Base-by-base conservation (phyloP, 2,888 invertebrate species). In the Trachelus tabidus region DNA sequence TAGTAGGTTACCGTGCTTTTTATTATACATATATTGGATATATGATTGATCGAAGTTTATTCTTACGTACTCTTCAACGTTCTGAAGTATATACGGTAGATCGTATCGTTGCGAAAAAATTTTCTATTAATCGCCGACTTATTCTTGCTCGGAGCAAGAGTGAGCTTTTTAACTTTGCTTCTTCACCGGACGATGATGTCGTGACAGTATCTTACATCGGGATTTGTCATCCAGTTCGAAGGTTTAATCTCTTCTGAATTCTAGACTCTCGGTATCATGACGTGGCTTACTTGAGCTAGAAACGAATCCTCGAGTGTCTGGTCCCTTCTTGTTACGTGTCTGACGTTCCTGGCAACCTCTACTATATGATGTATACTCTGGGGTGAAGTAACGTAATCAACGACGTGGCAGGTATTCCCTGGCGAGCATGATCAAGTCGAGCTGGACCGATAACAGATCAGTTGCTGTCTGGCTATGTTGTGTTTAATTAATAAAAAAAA, bases 381-480 rank as follows among this genome's bases (percentile, higher is more conserved):
- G 79, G 79, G 81, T 80, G 75, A 79, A 81, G 78, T 81, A 82
- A 80, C 80, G 81, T 80, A 83, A 86, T 85, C 77, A 85, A 79
- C 75, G 74, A 69, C 40, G 56, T 82, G 82, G 75, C 83, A 82
- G 80, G 80, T 83, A 82, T 73, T 82, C 81, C 81, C 84, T 73
- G 77, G 80, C 82, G 85, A 79, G 74, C 79, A 79, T 76, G 78
- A 83, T 77, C 77, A 80, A 80, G 73, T 77, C 34, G 35, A 37
- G 37, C 56, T 56, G 56, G 56, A 56, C 23, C 15, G 23, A 56
- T 56, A 56, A 23, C 56, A 23, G 56, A 56, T 56, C 9, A 56
- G 23, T 23, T 56, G 23, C 23, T 9, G 56, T 23, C 23, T 23
- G 56, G 2, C 23, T 56, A 1, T 23, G 56, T 23, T 23, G 56